Conservation (phyloP, 2,113 vertebrate species). For the Poeciliopsis occidentalis region DNA sequence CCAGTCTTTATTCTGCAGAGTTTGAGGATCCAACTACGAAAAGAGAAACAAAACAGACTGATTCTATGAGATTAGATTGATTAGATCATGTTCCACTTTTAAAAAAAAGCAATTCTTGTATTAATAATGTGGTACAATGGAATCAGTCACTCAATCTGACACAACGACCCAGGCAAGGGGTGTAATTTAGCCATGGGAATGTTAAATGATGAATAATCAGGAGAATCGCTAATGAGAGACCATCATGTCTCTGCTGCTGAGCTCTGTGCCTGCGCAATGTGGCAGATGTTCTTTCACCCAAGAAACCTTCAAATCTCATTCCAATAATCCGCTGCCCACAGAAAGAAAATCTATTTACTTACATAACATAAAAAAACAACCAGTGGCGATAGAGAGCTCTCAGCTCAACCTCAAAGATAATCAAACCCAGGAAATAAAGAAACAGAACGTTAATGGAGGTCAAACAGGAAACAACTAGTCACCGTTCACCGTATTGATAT, state of each 20-base stretch:
- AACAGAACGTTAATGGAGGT: not conserved
- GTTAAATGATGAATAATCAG: constrained; percentile 16
- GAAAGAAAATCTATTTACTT: constrained; percentile 37
- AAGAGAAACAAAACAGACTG: not conserved
- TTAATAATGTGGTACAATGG: no score
- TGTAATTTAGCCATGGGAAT: no score
- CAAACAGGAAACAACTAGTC: not conserved
- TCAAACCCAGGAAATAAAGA: not conserved
- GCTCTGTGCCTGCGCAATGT: constrained; percentile 9
- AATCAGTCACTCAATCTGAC: no score
- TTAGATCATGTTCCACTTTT: no score
- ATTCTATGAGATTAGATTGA: not conserved
- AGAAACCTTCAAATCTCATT: constrained; percentile 48
- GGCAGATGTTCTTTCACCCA: constrained; percentile 47
- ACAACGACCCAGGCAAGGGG: no score
- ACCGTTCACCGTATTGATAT: not conserved
- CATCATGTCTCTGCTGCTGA: constrained; percentile 22
- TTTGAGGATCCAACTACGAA: constrained; percentile 90
- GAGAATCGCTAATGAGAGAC: constrained; percentile 36
- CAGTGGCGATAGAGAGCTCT: not conserved
- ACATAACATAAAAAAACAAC: constrained; percentile 12
- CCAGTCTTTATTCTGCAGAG: constrained; percentile 94
- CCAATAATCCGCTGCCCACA: constrained; percentile 48
- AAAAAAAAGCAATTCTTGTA: no score
- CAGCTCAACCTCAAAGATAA: constrained; percentile 2